Evolutionary conservation across 2,113 vertebrate genomes (phyloP).

Genomic region (Symphodus melops): DNA sequence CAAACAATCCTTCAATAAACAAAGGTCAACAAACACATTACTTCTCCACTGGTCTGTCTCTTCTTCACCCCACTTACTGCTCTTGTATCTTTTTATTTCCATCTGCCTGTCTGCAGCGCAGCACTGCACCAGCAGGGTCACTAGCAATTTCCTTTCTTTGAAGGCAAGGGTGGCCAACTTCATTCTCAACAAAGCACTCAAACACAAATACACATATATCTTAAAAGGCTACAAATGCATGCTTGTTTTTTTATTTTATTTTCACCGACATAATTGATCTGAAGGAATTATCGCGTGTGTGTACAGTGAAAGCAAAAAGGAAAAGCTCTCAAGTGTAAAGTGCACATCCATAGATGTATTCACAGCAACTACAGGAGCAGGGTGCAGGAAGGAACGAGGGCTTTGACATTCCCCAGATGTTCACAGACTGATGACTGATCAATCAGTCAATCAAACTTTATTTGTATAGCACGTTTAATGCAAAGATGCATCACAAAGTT

Average conservation of each 20-base stretch:
- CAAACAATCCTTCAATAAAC: constrained; percentile 44
- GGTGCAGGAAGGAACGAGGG: no score
- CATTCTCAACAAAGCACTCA: not conserved
- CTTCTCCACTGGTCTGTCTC: constrained; percentile 12
- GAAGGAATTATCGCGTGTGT: not conserved
- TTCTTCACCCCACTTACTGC: constrained; percentile 19
- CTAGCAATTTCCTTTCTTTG: constrained; percentile 49
- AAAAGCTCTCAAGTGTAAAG: not conserved
- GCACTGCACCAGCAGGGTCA: constrained; percentile 50
- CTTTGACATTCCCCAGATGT: no score
- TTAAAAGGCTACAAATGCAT: not conserved
- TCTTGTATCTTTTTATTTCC: constrained; percentile 14
- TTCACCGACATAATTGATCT: not conserved
- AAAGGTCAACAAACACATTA: constrained; percentile 42
- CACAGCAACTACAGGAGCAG: not conserved
- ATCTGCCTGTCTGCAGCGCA: not conserved
- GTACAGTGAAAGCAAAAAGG: not conserved
- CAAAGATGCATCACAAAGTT: no score
- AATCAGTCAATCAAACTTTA: no score
- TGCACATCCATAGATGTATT: not conserved
- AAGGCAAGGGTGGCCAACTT: constrained; percentile 23
- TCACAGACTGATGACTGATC: no score
- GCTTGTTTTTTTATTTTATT: no score
- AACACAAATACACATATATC: constrained; percentile 1
- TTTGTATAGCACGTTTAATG: no score